Evolutionary conservation across 2,113 vertebrate genomes (phyloP), one percentile per base, ranked within the genome.

Genomic region (Tragelaphus scriptus): DNA sequence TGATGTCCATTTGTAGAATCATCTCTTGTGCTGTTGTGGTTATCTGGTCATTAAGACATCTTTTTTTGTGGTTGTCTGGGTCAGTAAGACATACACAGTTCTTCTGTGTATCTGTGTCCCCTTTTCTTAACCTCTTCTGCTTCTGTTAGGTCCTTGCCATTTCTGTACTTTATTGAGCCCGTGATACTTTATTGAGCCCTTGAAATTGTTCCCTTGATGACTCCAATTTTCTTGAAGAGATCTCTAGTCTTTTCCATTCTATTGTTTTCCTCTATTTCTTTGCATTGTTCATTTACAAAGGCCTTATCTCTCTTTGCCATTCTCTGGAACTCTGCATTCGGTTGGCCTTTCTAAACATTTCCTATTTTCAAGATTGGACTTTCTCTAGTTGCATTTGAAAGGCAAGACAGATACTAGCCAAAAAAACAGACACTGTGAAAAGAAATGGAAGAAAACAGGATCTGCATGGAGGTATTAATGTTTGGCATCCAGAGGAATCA

Each of bases 351-450:
- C 59, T 80, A 63, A 65, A 28, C 68, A 40, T 94, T 61, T 95
- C 49, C 30, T 93, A 1, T 53, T 58, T 58, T 86, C 10, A 68
- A 89, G 89, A 80, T 4, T n/a, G 32, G 86, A 86, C 36, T 93
- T 90, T 53, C 25, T 93, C 79, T 97, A 85, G 90, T 36, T 96
- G 28, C 21, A 84, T 71, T 80, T 53, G 32, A 93, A 75, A 95
- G 40, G 71, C 26, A 94, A 82, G 71, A 88, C 26, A 88, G 82
- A 65, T 25, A 86, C 9, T n/a, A 36, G 81, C 44, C 55, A 95
- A 82, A 84, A 95, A 88, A 87, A 32, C 91, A 82, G 90, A 90
- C 44, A 55, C 58, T 68, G 88, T 26, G 68, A 51, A 95, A 94
- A 88, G 11, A 94, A 90, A 77, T 16, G 79, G 75, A 96, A 63